Base-by-base conservation (phyloP, 2,113 vertebrate genomes). In the Turdus rufiventris region DNA sequence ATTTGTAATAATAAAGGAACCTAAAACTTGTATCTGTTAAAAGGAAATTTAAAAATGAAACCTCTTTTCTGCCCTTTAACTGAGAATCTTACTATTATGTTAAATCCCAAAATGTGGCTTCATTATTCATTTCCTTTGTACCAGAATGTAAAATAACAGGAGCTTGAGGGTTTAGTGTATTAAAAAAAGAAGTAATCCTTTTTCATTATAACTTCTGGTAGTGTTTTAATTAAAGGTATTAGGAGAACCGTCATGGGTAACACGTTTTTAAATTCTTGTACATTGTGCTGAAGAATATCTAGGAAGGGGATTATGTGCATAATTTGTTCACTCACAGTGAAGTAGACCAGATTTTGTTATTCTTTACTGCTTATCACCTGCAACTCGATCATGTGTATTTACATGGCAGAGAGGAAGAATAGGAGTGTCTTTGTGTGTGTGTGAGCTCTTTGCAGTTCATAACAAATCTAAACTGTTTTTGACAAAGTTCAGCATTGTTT, bases 181-280 rank as follows among this genome's bases (percentile, higher is more conserved):
- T 91, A 50, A 68, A 89, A 51, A 88, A 88, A 82, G 43, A 74
- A 66, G 21, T 88, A 96, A 95, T 92, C 86, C 77, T n/a, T 97
- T 96, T 96, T 96, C 84, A 79, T 96, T 93, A 75, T 77, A 75
- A 91, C 77, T 94, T 93, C 86, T 96, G 77, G 60, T 96, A 92
- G 79, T 93, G 88, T 84, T 96, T 96, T 97, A 95, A 96, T 95
- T 97, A 92, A 95, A 95, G 80, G 65, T 83, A 88, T 96, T 96
- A 94, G 77, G 40, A 88, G 85, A 85, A 89, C n/a, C 5, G 0
- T 84, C 84, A 58, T 29, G 77, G 66, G 74, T n/a, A 10, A 92
- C 80, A 80, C 81, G 43, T 86, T 95, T 89, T 80, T 10, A 84
- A 77, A 60, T 74, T 57, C 79, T 72, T 88, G 16, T 48, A 66